phyloP scores from a whole-genome alignment of 2,113 vertebrate genomes.

The Irena cyanogastra region DNA sequence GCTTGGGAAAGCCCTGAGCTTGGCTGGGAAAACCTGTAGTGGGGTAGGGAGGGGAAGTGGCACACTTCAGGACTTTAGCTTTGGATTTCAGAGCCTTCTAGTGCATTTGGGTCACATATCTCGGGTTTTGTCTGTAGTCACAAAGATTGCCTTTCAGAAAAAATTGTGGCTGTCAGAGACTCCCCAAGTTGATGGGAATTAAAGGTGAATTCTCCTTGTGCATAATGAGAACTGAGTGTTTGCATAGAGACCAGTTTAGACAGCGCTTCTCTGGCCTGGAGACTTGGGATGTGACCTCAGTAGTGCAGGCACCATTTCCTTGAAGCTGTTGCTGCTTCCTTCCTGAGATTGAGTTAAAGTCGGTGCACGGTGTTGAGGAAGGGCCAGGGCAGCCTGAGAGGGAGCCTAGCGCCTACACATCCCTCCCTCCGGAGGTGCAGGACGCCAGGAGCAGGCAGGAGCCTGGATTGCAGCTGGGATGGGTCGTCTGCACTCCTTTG shows the following conservation, averaged over 20 bases:
- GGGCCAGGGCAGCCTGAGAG: background rate
- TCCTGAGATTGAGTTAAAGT: background rate
- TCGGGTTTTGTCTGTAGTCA: background rate
- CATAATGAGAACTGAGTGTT: background rate
- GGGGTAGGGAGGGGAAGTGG: background rate
- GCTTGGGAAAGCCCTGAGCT: background rate
- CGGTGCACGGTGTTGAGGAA: background rate
- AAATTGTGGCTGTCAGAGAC: background rate
- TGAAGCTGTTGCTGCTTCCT: background rate
- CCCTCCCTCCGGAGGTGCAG: accelerated
- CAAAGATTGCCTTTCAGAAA: background rate
- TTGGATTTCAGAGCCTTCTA: background rate
- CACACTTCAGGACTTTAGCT: background rate
- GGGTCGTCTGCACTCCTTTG: background rate
- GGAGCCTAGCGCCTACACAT: accelerated
- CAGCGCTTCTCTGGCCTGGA: background rate
- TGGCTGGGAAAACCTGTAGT: background rate
- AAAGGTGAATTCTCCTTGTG: background rate
- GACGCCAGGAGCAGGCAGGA: background rate
- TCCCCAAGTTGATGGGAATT: background rate
- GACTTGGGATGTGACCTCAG: background rate
- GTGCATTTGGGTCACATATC: background rate
- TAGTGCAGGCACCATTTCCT: background rate
- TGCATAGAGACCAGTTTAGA: background rate
- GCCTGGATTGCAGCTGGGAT: background rate